A percentile compares a stretch with the other conserved stretches of the same genome.
These are phyloP conservation scores for Prunella himalayana DNA, from an alignment of 2,113 vertebrate genomes.

Conservation along the genomic window DNA sequence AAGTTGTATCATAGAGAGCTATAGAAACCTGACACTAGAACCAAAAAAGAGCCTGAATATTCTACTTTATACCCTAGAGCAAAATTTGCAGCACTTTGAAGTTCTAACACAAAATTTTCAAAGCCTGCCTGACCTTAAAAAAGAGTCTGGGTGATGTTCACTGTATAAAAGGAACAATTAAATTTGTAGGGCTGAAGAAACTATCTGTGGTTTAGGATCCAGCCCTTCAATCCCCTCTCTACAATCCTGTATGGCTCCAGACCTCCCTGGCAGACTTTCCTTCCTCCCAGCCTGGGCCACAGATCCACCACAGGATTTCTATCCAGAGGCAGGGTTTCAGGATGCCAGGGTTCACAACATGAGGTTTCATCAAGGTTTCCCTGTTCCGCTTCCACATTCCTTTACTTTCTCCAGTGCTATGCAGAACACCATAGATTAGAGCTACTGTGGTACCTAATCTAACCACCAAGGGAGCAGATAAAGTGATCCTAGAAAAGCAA, in stretches of 20 bases:
- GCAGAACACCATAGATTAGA: background rate
- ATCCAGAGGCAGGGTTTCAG: background rate
- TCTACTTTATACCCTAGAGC: slow-evolving; percentile 21
- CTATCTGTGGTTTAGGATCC: slow-evolving; percentile 35
- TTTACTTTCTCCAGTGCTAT: background rate
- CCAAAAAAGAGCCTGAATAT: slow-evolving; percentile 46
- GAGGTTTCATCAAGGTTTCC: background rate
- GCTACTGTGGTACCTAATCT: background rate
- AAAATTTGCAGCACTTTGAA: slow-evolving; percentile 64
- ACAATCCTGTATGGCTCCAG: slow-evolving; percentile 33
- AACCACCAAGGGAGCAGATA: background rate
- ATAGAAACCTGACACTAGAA: slow-evolving; percentile 53
- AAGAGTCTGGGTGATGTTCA: slow-evolving; percentile 3
- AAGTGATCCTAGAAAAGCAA: slow-evolving; percentile 2
- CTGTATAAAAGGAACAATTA: slow-evolving; percentile 2
- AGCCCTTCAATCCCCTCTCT: slow-evolving; percentile 16
- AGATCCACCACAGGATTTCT: background rate
- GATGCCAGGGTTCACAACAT: slow-evolving; percentile 33
- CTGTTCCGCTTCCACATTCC: background rate
- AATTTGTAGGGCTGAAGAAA: slow-evolving; percentile 44
- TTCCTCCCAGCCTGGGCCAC: background rate
- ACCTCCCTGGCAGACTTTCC: slow-evolving; percentile 46
- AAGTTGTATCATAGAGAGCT: background rate
- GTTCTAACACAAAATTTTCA: slow-evolving; percentile 56
- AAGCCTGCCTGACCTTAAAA: slow-evolving; percentile 42